Percentiles rank a stretch among this genome's conserved stretches.
Conservation (phyloP, 1,140 invertebrate genomes). For the Alviniconcha marisindica region DNA sequence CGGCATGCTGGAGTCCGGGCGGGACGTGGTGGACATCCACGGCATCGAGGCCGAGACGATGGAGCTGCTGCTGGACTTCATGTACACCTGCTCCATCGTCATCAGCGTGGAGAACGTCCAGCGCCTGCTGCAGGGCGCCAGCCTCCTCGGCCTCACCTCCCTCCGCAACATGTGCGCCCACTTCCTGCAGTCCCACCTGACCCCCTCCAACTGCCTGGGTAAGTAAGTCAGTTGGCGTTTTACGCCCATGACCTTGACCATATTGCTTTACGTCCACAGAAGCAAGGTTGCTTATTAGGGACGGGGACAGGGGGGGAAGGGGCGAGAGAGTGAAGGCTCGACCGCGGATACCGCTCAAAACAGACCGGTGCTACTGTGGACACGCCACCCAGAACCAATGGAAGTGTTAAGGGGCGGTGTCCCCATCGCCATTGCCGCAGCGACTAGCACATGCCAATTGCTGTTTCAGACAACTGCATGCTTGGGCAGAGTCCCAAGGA, state of each 20-base stretch:
- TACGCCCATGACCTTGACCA: too few relatives aligned
- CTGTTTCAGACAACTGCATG: too few relatives aligned
- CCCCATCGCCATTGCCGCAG: too few relatives aligned
- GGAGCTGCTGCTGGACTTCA: slow-evolving; percentile 89
- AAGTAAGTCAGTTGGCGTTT: too few relatives aligned
- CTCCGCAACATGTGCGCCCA: slow-evolving; percentile 68
- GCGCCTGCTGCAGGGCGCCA: slow-evolving; percentile 83
- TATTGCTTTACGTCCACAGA: too few relatives aligned
- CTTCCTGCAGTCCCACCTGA: slow-evolving; percentile 70
- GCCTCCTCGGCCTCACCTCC: slow-evolving; percentile 72
- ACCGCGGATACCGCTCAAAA: too few relatives aligned
- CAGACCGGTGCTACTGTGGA: too few relatives aligned
- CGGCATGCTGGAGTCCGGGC: slow-evolving; percentile 78
- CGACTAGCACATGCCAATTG: too few relatives aligned
- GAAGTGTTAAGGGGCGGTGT: too few relatives aligned
- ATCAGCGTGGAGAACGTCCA: slow-evolving; percentile 89
- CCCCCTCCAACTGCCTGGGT: slow-evolving; percentile 72
- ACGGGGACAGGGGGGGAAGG: not conserved
- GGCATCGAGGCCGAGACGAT: slow-evolving; percentile 87
- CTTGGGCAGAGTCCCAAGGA: too few relatives aligned
- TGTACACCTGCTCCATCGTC: slow-evolving; percentile 85
- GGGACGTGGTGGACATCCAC: slow-evolving; percentile 84
- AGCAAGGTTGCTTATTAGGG: too few relatives aligned
- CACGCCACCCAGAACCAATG: too few relatives aligned
- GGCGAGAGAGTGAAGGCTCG: not conserved